A percentile compares a stretch with the other conserved stretches of the same genome.
phyloP scores from a whole-genome alignment of 2,113 vertebrate species.

The Austrofundulus limnaeus region DNA sequence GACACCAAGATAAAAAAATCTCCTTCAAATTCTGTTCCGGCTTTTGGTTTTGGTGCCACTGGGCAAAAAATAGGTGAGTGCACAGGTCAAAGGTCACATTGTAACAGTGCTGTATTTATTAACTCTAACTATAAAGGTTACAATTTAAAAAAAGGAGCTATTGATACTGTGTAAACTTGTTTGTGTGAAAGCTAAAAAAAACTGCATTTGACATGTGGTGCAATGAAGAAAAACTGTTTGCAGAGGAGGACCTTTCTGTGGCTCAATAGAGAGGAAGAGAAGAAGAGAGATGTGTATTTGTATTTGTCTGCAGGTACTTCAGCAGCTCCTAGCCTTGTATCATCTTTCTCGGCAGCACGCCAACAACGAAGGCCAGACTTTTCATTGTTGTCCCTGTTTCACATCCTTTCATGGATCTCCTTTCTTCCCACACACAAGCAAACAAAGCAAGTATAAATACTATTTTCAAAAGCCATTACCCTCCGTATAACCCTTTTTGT shows the following conservation, averaged over 20 bases:
- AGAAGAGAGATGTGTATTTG: constrained; percentile 32
- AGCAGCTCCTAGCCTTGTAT: constrained; percentile 60
- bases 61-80: no score
- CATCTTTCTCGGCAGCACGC: constrained; percentile 48
- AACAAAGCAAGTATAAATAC: constrained; percentile 63
- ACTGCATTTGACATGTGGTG: background rate
- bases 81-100: no score
- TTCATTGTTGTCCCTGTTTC: constrained; percentile 61
- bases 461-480: constrained; percentile 60
- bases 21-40: no score
- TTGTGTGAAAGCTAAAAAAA: constrained; percentile 7
- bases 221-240: background rate
- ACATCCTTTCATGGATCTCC: constrained; percentile 44
- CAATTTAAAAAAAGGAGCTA: background rate
- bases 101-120: no score
- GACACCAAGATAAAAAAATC: no score
- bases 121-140: no score
- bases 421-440: constrained; percentile 56
- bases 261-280: constrained; percentile 21
- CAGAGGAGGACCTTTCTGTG: constrained; percentile 39
- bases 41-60: no score
- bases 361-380: constrained; percentile 64
- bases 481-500: constrained; percentile 37
- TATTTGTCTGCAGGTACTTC: constrained; percentile 60
- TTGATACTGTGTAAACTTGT: constrained; percentile 3